phyloP scores from a whole-genome alignment of 2,113 vertebrate genomes.

The Cettia cetti region DNA sequence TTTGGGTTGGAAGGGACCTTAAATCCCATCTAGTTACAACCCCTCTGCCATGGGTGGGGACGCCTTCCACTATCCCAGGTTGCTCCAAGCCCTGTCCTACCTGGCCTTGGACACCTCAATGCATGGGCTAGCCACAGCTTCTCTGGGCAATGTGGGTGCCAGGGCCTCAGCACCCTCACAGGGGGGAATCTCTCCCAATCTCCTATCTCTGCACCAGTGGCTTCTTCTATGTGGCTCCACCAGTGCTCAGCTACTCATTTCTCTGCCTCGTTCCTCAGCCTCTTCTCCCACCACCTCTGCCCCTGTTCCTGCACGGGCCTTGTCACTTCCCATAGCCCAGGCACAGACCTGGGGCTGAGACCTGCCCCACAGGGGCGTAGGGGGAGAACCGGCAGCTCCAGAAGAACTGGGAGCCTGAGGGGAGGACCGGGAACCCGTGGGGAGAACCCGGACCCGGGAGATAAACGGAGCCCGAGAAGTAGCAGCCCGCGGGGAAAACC shows the following conservation, averaged over 20 bases:
- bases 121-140: not conserved
- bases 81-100: not conserved
- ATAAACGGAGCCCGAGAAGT: not conserved
- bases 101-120: fast-evolving
- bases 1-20: not conserved
- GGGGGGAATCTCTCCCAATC: not conserved
- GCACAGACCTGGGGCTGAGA: too few relatives aligned
- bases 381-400: not conserved
- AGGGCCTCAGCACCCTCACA: not conserved
- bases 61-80: not conserved
- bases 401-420: not conserved
- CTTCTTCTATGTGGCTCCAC: not conserved
- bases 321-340: not conserved
- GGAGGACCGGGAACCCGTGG: not conserved
- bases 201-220: not conserved
- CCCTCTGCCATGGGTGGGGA: not conserved
- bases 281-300: not conserved
- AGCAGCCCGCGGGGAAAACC: not conserved
- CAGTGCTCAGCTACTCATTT: not conserved
- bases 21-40: not conserved
- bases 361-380: not conserved
- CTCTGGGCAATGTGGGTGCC: not conserved
- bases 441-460: not conserved
- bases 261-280: fast-evolving
- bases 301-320: not conserved